Evolutionary conservation across 2,113 vertebrate genomes (phyloP).

Genomic region (Catharus bicknelli): DNA sequence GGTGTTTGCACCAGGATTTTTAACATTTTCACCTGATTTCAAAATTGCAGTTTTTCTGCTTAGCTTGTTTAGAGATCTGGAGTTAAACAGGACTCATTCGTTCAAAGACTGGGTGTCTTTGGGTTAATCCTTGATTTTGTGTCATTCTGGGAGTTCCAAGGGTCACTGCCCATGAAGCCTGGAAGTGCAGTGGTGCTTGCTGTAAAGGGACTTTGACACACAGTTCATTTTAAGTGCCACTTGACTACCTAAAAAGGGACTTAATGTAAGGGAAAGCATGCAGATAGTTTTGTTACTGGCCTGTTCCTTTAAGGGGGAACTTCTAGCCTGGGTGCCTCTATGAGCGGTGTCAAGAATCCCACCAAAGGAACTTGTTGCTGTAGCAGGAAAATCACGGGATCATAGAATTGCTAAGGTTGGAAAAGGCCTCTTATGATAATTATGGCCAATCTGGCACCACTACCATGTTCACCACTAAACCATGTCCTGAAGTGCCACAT

Average conservation of each 20-base stretch:
- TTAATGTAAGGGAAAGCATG: neutral
- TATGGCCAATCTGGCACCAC: neutral
- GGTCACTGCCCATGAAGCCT: neutral
- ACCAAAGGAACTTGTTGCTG: neutral
- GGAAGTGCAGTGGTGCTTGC: neutral
- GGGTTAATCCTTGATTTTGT: neutral
- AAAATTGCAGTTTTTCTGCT: neutral
- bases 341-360: neutral
- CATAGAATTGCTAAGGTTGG: neutral
- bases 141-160: accelerated
- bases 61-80: neutral
- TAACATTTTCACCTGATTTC: neutral
- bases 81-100: neutral
- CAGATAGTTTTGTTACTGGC: neutral
- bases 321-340: neutral
- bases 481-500: neutral
- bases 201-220: neutral
- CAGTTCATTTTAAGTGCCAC: neutral
- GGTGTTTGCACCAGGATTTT: neutral
- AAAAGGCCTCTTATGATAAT: neutral
- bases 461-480: neutral
- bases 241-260: neutral
- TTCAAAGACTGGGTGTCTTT: neutral
- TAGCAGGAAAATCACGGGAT: neutral
- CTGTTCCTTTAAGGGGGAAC: neutral